Evolutionary conservation across 2,888 invertebrate genomes (phyloP), one percentile per base, ranked within the genome.

Genomic region (Melanotus villosus): DNA sequence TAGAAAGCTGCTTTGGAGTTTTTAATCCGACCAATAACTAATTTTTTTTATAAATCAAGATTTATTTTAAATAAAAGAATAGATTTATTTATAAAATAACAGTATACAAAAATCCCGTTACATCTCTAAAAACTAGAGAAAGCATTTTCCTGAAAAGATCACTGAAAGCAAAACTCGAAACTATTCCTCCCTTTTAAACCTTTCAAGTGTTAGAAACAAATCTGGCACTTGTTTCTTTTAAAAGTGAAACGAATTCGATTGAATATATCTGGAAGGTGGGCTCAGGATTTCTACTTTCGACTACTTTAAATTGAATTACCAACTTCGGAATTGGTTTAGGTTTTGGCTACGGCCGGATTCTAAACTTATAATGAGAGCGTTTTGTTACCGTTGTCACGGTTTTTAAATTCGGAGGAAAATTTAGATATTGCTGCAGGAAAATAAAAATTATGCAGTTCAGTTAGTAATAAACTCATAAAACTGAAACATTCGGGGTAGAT

Each of bases 281-380:
- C 30, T 52, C 16, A 12, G 18, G 3, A 32, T 52, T 32, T 32
- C 52, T 30, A 52, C 50, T 26, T 26, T 16, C 14, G 52, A 52
- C 52, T 52, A 62, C 50, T 60, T 60, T 60, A 52, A 62, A 62
- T 62, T 50, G 62, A 38, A 50, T 62, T 62, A 50, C 36, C 32
- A 34, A 62, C 34, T 50, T 62, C 26, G 38, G 36, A 38, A 58
- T 58, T 58, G 52, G 32, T 52, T 52, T 32, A 32, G 52, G 52
- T 52, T 52, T 47, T 52, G 32, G 32, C 18, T 52, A 32, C 18
- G 32, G 16, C 14, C n/a, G 52, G 32, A 32, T 26, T 47, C 18
- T 52, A 26, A 52, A 52, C 32, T 52, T 52, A 12, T 52, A 52
- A 52, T 52, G 52, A 52, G 52, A 52, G 32, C 34, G 52, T 52